Evolutionary conservation across 2,113 vertebrate species (phyloP), one percentile per base, ranked within the genome.

Genomic region (Bagarius yarrelli): DNA sequence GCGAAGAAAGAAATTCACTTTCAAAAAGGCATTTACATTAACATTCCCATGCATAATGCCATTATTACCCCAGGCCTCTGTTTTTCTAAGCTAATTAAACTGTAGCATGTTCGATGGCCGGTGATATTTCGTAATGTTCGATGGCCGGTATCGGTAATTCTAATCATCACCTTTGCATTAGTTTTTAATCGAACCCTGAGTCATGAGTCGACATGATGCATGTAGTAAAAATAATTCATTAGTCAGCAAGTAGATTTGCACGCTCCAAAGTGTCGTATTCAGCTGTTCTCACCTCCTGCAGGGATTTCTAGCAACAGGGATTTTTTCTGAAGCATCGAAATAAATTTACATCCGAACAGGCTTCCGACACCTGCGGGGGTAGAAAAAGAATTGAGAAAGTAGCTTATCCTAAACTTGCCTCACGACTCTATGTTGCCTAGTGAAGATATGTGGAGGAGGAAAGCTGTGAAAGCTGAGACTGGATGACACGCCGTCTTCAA

Each of bases 211-310:
- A 14, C 63, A 79, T 36, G 56, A 50, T 63, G 66, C 57, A 56
- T 72, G 50, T 23, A 53, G 30, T 64, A 60, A 76, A 79, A 78
- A 64, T 56, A 71, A 79, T 83, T 81, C 82, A 67, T 81, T 82
- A 77, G 69, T 66, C 79, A 78, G 75, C 77, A 71, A 47, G 73
- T 76, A 81, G 76, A 80, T 25, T 81, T 52, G 59, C 25, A 30
- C 66, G 61, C 79, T 79, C 74, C 81, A 83, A 76, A 79, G 78
- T 72, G 79, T 66, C 25, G 60, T 63, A 82, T 83, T 82, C 76
- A 78, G 81, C 78, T 76, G 64, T 77, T 86, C 56, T 76, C 21
- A 44, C 76, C 56, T 66, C 71, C 74, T 84, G 76, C 34, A 70
- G 77, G 56, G 32, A n/a, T 76, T 69, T 83, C 56, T 44, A 79